Evolutionary conservation across 2,113 vertebrate genomes (phyloP).

Genomic region (Pteruthius melanotis): DNA sequence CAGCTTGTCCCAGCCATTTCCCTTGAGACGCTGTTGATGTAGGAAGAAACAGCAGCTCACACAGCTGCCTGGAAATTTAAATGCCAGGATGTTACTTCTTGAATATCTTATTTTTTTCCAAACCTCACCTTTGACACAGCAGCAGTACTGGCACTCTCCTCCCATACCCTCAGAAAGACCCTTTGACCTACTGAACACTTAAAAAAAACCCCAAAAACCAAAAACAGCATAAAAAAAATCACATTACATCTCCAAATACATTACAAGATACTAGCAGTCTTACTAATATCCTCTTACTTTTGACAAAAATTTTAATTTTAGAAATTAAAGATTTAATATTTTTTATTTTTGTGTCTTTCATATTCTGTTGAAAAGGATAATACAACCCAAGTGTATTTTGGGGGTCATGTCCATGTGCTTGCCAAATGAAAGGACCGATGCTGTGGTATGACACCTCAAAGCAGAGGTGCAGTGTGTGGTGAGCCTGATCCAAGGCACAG

Average conservation of each 20-base stretch:
- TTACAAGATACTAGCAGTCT: not conserved
- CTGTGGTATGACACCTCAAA: not conserved
- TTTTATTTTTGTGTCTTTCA: not conserved
- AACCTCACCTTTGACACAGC: slow-evolving; percentile 17
- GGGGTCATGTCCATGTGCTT: not conserved
- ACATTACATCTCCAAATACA: not conserved
- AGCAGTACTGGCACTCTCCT: not conserved
- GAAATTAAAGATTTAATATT: not conserved
- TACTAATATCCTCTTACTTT: not conserved
- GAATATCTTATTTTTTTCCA: not conserved
- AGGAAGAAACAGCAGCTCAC: slow-evolving; percentile 37
- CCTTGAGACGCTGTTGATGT: slow-evolving; percentile 24
- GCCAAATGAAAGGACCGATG: not conserved
- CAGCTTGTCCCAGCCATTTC: slow-evolving; percentile 48
- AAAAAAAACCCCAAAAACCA: not conserved
- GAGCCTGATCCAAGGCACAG: not conserved
- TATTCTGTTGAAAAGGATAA: not conserved
- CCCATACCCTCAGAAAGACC: not conserved
- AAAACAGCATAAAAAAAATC: not conserved
- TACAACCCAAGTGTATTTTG: not conserved
- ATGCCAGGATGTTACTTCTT: slow-evolving; percentile 19
- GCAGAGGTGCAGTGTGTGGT: not conserved
- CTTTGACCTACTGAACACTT: not conserved
- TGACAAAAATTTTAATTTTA: not conserved
- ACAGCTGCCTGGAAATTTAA: slow-evolving; percentile 52